Evolutionary conservation across 2,113 vertebrate species (phyloP).

Genomic region (Gymnorhina tibicen): DNA sequence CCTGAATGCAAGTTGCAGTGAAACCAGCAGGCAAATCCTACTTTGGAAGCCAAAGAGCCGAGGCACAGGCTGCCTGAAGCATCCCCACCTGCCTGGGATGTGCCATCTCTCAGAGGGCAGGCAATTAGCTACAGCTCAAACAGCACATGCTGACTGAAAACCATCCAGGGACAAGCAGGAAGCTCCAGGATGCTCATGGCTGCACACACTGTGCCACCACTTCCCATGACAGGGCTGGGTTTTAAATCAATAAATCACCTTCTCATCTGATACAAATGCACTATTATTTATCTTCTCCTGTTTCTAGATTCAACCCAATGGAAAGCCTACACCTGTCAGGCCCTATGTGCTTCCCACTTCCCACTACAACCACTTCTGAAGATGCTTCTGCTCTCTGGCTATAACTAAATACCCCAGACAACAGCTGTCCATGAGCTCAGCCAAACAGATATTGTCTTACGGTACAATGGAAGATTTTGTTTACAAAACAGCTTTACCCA

Average conservation of each 20-base stretch:
- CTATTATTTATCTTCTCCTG: background rate
- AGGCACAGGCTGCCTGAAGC: background rate
- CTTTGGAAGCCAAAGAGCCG: background rate
- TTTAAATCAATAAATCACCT: background rate
- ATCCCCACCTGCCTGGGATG: background rate
- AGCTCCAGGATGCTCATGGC: background rate
- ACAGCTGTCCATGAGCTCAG: slow-evolving; percentile 34
- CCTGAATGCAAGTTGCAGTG: background rate
- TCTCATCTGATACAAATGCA: background rate
- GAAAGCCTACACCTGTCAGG: background rate
- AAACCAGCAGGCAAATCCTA: background rate
- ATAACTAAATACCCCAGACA: background rate
- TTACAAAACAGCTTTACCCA: background rate
- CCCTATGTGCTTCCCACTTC: background rate
- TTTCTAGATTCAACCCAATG: background rate
- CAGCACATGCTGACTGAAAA: background rate
- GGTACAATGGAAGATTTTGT: background rate
- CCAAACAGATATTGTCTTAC: background rate
- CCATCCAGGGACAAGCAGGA: background rate
- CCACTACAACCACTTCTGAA: background rate
- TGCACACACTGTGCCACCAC: background rate
- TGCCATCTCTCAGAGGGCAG: background rate
- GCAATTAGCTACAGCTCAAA: background rate
- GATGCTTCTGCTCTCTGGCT: background rate
- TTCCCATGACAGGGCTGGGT: background rate